Percentiles rank a stretch among this genome's conserved stretches.
Evolutionary conservation across 2,113 vertebrate genomes (phyloP).

Genomic region (Gasterosteus nipponicus): DNA sequence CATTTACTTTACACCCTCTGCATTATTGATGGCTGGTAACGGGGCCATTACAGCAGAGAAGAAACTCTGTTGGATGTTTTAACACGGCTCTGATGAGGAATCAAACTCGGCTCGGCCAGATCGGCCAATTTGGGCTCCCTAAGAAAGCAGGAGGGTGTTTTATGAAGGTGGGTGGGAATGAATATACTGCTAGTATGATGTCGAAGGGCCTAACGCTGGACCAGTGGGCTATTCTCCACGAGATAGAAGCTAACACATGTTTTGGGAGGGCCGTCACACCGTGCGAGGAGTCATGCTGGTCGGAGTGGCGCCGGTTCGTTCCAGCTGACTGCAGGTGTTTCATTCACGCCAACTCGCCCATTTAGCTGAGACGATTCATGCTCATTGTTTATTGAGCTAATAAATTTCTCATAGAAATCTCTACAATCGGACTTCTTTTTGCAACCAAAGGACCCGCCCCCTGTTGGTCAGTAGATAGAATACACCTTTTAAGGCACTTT

Average conservation of each 20-base stretch:
- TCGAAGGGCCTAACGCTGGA: neutral
- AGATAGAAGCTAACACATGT: constrained; percentile 2
- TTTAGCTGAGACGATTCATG: neutral
- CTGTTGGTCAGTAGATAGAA: too few relatives aligned
- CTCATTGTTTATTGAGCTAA: too few relatives aligned
- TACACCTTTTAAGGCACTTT: too few relatives aligned
- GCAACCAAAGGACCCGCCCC: too few relatives aligned
- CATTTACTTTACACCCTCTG: constrained; percentile 84
- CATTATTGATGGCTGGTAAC: constrained; percentile 91
- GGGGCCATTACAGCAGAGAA: constrained; percentile 83
- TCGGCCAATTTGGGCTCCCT: neutral
- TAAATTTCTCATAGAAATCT: too few relatives aligned
- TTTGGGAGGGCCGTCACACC: constrained; percentile 39
- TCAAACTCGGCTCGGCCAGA: neutral
- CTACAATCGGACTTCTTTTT: too few relatives aligned
- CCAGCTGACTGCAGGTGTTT: constrained; percentile 58
- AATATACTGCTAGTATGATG: neutral
- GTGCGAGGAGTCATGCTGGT: neutral
- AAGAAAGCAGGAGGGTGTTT: neutral
- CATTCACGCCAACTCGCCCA: constrained; percentile 23
- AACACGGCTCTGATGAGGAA: constrained; percentile 73
- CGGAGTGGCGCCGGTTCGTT: constrained; percentile 41
- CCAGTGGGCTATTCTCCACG: neutral
- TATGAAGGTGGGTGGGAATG: neutral
- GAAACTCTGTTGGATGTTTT: constrained; percentile 73